Evolutionary conservation across 2,797 vertebrate species (phyloP).

Genomic region (Gymnoscopelus microlampas): DNA sequence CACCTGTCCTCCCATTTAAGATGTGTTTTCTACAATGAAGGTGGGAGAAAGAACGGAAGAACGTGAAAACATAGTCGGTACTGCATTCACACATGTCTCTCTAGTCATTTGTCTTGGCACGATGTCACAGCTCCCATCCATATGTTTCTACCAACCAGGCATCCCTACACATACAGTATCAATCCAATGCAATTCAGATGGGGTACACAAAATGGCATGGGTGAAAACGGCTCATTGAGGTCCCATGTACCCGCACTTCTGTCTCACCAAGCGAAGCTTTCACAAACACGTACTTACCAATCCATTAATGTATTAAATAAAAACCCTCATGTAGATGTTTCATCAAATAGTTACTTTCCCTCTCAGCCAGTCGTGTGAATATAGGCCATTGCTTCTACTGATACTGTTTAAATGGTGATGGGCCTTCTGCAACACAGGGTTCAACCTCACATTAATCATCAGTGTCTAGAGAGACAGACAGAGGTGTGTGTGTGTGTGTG

Average conservation of each 20-base stretch:
- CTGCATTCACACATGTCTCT: neutral
- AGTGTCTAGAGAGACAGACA: neutral
- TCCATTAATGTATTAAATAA: too few species aligned
- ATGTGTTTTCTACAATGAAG: neutral
- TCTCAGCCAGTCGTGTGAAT: neutral
- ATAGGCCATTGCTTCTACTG: neutral
- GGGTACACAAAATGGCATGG: neutral
- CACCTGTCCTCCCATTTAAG: constrained; percentile 30
- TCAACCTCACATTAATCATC: neutral
- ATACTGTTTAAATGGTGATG: too few species aligned
- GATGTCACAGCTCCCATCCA: neutral
- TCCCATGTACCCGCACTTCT: constrained; percentile 3
- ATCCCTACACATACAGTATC: neutral
- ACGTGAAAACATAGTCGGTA: too few species aligned
- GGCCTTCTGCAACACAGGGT: neutral
- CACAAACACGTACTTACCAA: too few species aligned
- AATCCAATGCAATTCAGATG: constrained; percentile 4
- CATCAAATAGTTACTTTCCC: neutral
- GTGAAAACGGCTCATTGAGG: neutral
- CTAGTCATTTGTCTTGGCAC: neutral
- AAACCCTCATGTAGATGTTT: too few species aligned
- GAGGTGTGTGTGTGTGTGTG: constrained; percentile 15
- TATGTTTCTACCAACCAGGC: constrained; percentile 1
- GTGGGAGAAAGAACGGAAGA: too few species aligned
- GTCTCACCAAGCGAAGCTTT: constrained; percentile 2